A percentile compares a stretch with the other conserved stretches of the same genome.
Conservation (phyloP, 2,888 invertebrate species). For the Eupithecia subumbrata region DNA sequence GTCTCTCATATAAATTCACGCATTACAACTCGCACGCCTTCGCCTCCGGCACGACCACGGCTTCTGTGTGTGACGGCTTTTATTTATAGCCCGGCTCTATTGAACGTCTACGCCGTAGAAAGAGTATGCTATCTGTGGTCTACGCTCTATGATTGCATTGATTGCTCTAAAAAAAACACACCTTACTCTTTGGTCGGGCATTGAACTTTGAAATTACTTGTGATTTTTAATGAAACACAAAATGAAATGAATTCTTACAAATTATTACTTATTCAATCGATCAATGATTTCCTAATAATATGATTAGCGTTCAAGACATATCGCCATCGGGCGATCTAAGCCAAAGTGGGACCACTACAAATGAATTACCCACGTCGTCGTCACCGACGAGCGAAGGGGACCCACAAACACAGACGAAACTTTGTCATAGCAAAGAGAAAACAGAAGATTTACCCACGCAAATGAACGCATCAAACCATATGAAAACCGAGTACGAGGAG, state of each 20-base stretch:
- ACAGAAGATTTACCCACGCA: constrained; percentile 1
- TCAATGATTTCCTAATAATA: constrained; percentile 36
- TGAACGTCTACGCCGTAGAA: no score
- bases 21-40: no score
- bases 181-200: constrained; percentile 21
- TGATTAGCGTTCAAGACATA: constrained; percentile 58
- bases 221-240: constrained; percentile 24
- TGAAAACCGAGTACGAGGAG: constrained; percentile 17
- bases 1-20: no score
- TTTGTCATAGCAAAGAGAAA: background rate
- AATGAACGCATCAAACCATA: constrained; percentile 15
- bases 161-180: no score
- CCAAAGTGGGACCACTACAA: constrained; percentile 52
- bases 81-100: no score
- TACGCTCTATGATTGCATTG: no score
- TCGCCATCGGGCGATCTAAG: constrained; percentile 54
- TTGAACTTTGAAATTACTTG: constrained; percentile 37
- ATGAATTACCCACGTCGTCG: constrained; percentile 56
- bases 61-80: no score
- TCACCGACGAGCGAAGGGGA: constrained; percentile 52
- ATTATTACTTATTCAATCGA: background rate
- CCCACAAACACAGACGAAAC: constrained; percentile 44
- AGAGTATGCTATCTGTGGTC: no score
- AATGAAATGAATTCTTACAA: constrained; percentile 8
- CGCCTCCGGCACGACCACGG: no score